Evolutionary conservation across 2,888 invertebrate genomes (phyloP).

Genomic region (Barypeithes pellucidus): DNA sequence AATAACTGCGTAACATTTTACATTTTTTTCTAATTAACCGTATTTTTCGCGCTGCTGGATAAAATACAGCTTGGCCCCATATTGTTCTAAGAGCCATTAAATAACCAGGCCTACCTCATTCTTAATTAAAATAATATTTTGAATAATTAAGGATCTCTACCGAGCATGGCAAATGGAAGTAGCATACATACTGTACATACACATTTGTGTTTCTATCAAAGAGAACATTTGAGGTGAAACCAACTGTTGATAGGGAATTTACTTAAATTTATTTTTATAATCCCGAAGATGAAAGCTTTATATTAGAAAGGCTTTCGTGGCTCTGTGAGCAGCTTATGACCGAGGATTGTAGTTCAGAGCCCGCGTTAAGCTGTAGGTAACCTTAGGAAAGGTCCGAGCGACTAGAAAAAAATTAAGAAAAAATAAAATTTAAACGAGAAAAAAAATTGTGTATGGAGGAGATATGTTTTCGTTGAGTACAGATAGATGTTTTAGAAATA

Average conservation of each 20-base stretch:
- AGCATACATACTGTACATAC: conserved; percentile 30
- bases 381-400: too few species aligned
- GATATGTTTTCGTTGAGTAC: not conserved
- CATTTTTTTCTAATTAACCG: not conserved
- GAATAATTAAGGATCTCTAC: conserved; percentile 15
- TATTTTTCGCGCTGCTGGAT: not conserved
- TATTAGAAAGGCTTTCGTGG: too few species aligned
- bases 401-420: too few species aligned
- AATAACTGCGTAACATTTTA: too few species aligned
- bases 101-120: conserved; percentile 9
- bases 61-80: not conserved
- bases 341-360: too few species aligned
- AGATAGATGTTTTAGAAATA: not conserved
- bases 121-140: conserved; percentile 32
- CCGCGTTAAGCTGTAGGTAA: too few species aligned
- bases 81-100: conserved; percentile 1
- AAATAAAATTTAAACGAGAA: too few species aligned
- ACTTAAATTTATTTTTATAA: conserved; percentile 20
- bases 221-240: conserved; percentile 17
- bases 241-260: conserved; percentile 6
- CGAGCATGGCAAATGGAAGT: conserved; percentile 23
- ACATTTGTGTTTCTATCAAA: conserved; percentile 32
- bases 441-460: not conserved
- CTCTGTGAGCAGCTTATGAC: too few species aligned
- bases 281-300: not conserved